Conservation (phyloP, 2,797 vertebrate species). For the Corythornis leucogaster region DNA sequence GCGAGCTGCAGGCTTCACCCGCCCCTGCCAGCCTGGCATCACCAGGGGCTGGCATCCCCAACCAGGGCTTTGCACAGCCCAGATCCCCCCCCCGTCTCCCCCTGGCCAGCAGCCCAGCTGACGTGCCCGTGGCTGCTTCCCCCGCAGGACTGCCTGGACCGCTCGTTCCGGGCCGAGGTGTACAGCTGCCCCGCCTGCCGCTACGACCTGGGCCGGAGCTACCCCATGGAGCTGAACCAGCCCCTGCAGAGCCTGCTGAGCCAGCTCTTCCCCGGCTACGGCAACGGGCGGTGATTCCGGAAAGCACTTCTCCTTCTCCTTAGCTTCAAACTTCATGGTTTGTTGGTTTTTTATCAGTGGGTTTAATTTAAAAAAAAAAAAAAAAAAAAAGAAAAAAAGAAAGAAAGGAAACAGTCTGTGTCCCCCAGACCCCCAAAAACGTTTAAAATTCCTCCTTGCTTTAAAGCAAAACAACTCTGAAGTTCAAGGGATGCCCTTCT, state of each 20-base stretch:
- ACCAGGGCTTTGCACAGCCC: too few species aligned
- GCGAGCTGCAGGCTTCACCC: not conserved
- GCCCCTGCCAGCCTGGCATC: not conserved
- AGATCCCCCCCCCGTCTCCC: too few species aligned
- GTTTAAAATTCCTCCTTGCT: conserved; percentile 47
- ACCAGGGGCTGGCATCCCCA: too few species aligned
- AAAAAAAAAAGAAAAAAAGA: not conserved
- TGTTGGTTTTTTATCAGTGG: not conserved
- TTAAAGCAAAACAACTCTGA: not conserved
- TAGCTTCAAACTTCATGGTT: not conserved
- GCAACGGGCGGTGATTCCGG: conserved; percentile 88
- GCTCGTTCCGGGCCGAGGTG: conserved; percentile 94
- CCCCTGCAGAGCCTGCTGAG: conserved; percentile 87
- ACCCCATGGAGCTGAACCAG: conserved; percentile 89
- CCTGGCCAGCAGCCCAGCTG: too few species aligned
- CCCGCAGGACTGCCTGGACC: conserved; percentile 91
- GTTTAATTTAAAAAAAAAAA: conserved; percentile 63
- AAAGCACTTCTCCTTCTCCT: conserved; percentile 63
- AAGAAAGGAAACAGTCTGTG: conserved; percentile 29
- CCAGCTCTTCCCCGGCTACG: conserved; percentile 97
- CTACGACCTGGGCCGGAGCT: conserved; percentile 89
- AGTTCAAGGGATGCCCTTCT: conserved; percentile 38
- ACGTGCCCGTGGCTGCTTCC: too few species aligned
- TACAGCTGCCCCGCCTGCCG: conserved; percentile 96
- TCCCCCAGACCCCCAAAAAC: not conserved